Base-by-base conservation (phyloP, 2,113 vertebrate species). In the Mionectes macconnelli region DNA sequence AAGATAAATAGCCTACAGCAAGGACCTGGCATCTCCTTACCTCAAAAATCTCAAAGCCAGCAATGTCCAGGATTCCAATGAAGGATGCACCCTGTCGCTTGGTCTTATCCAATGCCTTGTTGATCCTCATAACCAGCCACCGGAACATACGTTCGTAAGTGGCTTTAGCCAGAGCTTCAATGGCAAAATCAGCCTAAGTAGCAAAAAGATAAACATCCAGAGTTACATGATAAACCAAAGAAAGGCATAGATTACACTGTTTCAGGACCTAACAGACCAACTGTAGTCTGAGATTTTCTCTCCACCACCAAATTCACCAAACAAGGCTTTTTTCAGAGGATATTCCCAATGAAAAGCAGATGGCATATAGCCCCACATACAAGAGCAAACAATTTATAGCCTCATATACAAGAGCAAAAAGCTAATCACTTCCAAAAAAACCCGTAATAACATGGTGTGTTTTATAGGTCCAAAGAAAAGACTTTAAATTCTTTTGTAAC, bases 11-110 rank as follows among this genome's bases (percentile, higher is more conserved):
- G 82, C 12, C 15, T 39, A 49, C 3, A 8, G 49, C 74, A 92
- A 78, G 30, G 52, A 82, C 31, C 37, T 37, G 17, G 30, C 8
- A 12, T 23, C 57, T 15, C 23, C 94, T 98, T 97, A 99, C 99
- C 94, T 99, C 99, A 9, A 99, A 99, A 96, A 99, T 99, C 98
- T 99, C 99, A 83, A 99, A 99, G 66, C 99, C 99, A 5, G 99
- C 99, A 14, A 99, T 99, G 87, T 99, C 99, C 93, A 99, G 98
- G 97, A 99, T 99, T 67, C 99, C 99, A 17, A 99, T 99, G 97
- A 99, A 99, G 22, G 99, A 99, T 12, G 99, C 99, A 5, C 99
- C 99, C 97, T 99, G 99, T 49, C 99, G 97, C 96, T 99, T 99
- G 95, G 99, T 99, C 97, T 99, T 99, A 97, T 99, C 99, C 96